Base-by-base conservation (phyloP, 2,113 vertebrate genomes). In the Tetrax tetrax region DNA sequence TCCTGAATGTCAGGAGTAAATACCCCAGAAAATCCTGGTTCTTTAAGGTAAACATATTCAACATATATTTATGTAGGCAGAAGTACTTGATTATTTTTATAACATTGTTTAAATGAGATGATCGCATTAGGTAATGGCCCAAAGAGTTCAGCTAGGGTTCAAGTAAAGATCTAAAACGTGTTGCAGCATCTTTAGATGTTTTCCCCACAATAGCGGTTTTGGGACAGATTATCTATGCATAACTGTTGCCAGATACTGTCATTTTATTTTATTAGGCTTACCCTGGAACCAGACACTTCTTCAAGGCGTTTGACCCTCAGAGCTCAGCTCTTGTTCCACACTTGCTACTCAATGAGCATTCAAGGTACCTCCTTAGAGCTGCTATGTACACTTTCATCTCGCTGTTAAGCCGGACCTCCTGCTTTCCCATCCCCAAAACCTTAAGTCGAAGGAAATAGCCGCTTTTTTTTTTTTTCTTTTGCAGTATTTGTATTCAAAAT, bases 401-500 rank as follows among this genome's bases (percentile, higher is more conserved):
- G 35, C 76, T 33, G 0, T 17, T 63, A 53, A 76, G 27, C 23
- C 80, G 64, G 56, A 28, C 56, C 51, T 83, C 23, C 64, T 87
- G 28, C 72, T 31, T 57, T 71, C 61, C 61, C 57, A 45, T 45
- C 45, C 56, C 61, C 31, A 35, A 33, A 87, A 61, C 21, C 10
- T 35, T 53, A 50, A 94, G 80, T 20, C 72, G 63, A 51, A 90
- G 74, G 53, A 93, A 92, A 80, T 7, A 43, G 24, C 57, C 14
- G 20, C 37, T 12, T 57, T 14, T 17, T 14, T 14, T 17, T 14
- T 38, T 41, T n/a, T 22, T 21, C 5, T 79, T 90, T 60, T 80
- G 23, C 28, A 28, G 50, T 71, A 84, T 96, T 85, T 89, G 63
- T 87, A 92, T 95, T 97, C 88, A 96, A 91, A 91, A 93, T 93